Conservation (phyloP, 2,113 vertebrate species). For the Felis catus region F.catus_Fca126_mat1.0 CM031424.1:3100001-3100500, state of each 20-base stretch:
- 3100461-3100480: background rate
- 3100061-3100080: background rate
- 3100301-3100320: fast-evolving
- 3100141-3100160: background rate
- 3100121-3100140: background rate
- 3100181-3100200: background rate
- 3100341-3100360: background rate
- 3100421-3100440: fast-evolving
- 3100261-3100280: background rate
- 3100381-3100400: background rate
- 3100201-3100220: background rate
- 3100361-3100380: fast-evolving
- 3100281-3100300: background rate
- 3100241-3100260: background rate
- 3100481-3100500: background rate
- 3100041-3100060: too few relatives aligned
- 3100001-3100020: background rate
- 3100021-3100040: background rate
- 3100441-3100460: fast-evolving
- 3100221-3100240: background rate
- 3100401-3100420: background rate
- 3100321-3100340: fast-evolving
- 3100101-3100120: background rate
- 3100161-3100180: fast-evolving
- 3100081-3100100: background rate